These are phyloP conservation scores for Furnarius figulus DNA, from an alignment of 2,113 vertebrate genomes.

Conservation along the genomic window DNA sequence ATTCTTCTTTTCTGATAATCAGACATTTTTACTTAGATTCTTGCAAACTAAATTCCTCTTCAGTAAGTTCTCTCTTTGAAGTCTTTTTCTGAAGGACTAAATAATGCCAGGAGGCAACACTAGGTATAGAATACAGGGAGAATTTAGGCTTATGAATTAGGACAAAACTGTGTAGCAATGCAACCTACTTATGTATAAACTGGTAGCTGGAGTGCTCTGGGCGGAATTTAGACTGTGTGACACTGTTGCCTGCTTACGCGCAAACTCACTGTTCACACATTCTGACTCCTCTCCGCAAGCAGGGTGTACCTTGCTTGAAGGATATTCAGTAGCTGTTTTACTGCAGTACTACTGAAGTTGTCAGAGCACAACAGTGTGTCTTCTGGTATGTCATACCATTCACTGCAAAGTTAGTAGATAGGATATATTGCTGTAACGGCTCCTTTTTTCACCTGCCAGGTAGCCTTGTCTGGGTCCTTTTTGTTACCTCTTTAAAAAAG, in stretches of 20 bases:
- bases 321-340: neutral
- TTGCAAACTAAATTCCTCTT: neutral
- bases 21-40: neutral
- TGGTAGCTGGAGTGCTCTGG: neutral
- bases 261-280: neutral
- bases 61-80: neutral
- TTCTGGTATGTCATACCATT: neutral
- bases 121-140: neutral
- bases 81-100: neutral
- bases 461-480: neutral
- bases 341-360: neutral
- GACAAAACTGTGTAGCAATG: neutral
- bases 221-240: neutral
- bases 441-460: neutral
- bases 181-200: neutral
- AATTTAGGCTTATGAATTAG: neutral
- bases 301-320: rapidly evolving
- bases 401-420: neutral
- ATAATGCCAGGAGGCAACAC: neutral
- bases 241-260: neutral
- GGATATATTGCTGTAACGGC: neutral
- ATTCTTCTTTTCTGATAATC: neutral
- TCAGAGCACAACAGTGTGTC: neutral
- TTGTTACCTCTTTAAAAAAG: neutral
- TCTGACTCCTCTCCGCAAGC: neutral